phyloP scores from a whole-genome alignment of 2,888 invertebrate genomes.

The Acholoe squamosa region DNA sequence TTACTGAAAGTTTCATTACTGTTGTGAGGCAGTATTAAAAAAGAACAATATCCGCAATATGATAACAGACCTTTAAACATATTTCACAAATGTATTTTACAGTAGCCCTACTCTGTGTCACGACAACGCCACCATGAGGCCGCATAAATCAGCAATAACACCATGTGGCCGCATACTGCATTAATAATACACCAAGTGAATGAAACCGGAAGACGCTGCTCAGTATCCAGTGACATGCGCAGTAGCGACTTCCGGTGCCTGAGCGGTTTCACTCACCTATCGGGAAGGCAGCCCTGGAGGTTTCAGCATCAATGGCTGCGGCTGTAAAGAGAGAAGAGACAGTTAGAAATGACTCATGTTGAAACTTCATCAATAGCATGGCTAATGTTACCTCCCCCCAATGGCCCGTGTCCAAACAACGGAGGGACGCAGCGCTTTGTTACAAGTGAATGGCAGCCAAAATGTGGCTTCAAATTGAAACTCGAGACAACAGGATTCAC shows the following conservation, averaged over 20 bases:
- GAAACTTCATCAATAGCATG: neutral
- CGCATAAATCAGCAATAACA: neutral
- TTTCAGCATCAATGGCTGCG: neutral
- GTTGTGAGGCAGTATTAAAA: too few species aligned
- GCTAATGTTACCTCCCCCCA: neutral
- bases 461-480: constrained; percentile 30
- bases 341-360: constrained; percentile 30
- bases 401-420: constrained; percentile 11
- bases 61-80: too few species aligned
- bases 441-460: neutral
- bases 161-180: neutral
- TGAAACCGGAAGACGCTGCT: neutral
- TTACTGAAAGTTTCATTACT: too few species aligned
- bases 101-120: too few species aligned
- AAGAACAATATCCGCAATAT: too few species aligned
- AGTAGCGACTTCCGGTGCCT: neutral
- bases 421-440: neutral
- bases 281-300: constrained; percentile 43
- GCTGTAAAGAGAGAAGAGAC: constrained; percentile 9
- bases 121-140: too few species aligned
- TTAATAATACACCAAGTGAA: neutral
- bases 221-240: constrained; percentile 34
- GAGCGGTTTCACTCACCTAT: constrained; percentile 40
- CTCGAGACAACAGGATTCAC: neutral
- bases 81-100: too few species aligned